phyloP scores from a whole-genome alignment of 2,888 invertebrate genomes.

The Eupithecia dodoneata region DNA sequence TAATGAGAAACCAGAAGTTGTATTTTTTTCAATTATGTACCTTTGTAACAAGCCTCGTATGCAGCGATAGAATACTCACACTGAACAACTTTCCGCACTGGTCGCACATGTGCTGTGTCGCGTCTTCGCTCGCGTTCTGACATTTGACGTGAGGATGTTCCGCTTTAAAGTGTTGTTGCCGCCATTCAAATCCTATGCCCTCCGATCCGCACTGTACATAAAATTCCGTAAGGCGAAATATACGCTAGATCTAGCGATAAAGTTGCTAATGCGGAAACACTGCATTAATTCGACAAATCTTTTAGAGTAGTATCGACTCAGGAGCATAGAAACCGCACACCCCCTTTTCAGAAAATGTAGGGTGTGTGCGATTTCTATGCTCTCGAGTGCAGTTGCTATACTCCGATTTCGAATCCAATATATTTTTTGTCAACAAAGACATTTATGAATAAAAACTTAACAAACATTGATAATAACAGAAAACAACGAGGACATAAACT shows the following conservation, averaged over 20 bases:
- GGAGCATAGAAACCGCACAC: no score
- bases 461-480: no score
- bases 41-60: not conserved
- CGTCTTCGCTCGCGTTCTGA: conserved; percentile 5
- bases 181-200: not conserved
- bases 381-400: no score
- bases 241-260: not conserved
- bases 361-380: no score
- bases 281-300: not conserved
- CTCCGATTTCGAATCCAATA: no score
- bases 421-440: no score
- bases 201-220: conserved; percentile 5
- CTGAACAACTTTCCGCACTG: conserved; percentile 9
- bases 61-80: conserved; percentile 6
- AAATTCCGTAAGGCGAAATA: not conserved
- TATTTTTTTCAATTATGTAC: not conserved
- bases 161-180: not conserved
- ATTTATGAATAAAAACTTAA: no score
- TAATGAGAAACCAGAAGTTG: not conserved
- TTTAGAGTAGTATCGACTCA: no score
- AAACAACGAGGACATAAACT: no score
- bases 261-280: not conserved
- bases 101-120: conserved; percentile 13
- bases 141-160: conserved; percentile 8
- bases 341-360: no score